Conservation (phyloP, 2,797 vertebrate species). For the Myotis pilosus region DNA sequence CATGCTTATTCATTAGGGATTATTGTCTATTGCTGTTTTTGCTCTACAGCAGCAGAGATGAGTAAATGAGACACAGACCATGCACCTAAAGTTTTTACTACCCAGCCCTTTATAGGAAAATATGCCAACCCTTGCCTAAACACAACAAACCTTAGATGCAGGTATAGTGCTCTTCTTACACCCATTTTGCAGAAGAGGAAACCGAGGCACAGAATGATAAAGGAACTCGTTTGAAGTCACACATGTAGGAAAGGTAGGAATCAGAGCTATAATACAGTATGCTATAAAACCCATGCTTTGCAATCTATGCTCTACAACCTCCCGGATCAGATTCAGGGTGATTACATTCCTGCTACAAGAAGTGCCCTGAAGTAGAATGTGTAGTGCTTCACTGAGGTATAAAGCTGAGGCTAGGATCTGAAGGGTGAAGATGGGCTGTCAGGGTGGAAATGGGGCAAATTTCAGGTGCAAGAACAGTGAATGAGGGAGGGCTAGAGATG, state of each 20-base stretch:
- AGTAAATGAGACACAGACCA: background rate
- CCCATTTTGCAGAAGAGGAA: background rate
- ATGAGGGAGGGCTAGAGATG: background rate
- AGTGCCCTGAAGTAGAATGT: background rate
- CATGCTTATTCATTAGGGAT: background rate
- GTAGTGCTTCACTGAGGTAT: fast-evolving
- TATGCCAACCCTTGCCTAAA: background rate
- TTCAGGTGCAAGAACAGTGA: background rate
- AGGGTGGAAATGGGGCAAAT: background rate
- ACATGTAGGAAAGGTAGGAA: background rate
- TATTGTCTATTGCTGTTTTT: background rate
- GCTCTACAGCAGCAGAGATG: background rate
- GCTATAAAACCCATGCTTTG: background rate
- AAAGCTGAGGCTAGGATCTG: background rate
- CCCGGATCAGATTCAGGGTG: background rate
- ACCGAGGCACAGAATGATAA: background rate
- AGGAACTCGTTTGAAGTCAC: background rate
- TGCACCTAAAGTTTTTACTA: background rate
- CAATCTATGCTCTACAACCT: background rate
- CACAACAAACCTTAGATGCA: background rate
- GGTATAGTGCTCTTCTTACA: background rate
- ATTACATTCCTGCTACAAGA: background rate
- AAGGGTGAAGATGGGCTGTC: background rate
- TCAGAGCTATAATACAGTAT: background rate
- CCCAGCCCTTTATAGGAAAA: background rate